Percentiles rank a stretch among this genome's conserved stretches.
Conservation (phyloP, 1,140 invertebrate species). For the Neuroterus valhalla region DNA sequence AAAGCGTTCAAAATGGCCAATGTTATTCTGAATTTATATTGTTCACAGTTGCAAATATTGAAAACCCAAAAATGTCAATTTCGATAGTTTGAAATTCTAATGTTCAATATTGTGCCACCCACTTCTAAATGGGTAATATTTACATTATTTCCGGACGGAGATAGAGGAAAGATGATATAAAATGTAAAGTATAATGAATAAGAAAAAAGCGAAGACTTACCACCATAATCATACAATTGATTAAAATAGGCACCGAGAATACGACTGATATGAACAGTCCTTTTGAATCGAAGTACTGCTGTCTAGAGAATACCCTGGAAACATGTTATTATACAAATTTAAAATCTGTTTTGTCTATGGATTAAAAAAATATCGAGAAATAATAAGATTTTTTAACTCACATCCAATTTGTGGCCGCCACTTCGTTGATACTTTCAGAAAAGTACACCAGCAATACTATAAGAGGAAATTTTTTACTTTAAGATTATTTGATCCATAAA, state of each 20-base stretch:
- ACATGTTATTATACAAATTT: conserved; percentile 48
- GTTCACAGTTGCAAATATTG: no score
- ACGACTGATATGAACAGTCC: conserved; percentile 94
- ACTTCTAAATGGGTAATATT: no score
- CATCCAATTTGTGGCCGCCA: conserved; percentile 89
- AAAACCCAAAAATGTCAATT: no score
- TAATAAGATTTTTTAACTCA: conserved; percentile 60
- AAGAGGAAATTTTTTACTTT: conserved; percentile 63
- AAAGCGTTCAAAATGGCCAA: neutral
- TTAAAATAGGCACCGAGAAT: conserved; percentile 91
- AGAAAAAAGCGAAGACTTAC: conserved; percentile 78
- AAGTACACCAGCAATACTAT: conserved; percentile 90
- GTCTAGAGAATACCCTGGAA: conserved; percentile 85
- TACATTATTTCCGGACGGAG: neutral
- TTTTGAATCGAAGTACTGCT: conserved; percentile 95
- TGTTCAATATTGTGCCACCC: no score
- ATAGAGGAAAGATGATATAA: neutral
- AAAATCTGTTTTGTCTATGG: conserved; percentile 31
- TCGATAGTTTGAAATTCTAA: no score
- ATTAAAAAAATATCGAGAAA: conserved; percentile 30
- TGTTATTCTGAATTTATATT: no score
- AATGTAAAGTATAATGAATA: neutral
- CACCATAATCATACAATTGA: conserved; percentile 95
- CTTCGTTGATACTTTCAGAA: conserved; percentile 91
- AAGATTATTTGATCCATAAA: conserved; percentile 41